Conservation (phyloP, 2,113 vertebrate genomes). For the Proterorhinus semilunaris region DNA sequence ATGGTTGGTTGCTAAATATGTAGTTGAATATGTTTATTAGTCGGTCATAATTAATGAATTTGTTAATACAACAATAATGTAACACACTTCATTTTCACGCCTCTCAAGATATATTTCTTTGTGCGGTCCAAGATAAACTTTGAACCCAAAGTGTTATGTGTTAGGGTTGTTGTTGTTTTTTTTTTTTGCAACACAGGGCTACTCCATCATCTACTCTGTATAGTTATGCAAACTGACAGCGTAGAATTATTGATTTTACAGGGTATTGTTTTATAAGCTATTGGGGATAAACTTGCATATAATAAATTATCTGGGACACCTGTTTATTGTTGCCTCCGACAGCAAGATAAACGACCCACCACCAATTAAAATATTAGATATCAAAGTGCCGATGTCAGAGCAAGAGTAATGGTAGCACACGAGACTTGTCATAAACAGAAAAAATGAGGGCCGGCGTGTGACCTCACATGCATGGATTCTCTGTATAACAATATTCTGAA, state of each 20-base stretch:
- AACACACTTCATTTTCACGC: neutral
- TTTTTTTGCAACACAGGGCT: neutral
- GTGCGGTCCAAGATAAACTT: neutral
- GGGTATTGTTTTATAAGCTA: conserved; percentile 3
- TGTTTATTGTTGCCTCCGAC: conserved; percentile 57
- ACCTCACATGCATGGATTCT: conserved; percentile 68
- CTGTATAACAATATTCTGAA: conserved; percentile 66
- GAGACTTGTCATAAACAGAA: conserved; percentile 53
- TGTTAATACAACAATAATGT: no score
- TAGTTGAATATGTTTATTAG: no score
- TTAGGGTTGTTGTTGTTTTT: no score
- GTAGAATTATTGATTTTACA: neutral
- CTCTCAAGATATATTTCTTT: neutral
- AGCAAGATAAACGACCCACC: conserved; percentile 71
- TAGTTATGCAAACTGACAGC: neutral
- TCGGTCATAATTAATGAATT: no score
- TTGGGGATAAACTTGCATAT: conserved; percentile 29
- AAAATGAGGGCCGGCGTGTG: conserved; percentile 35
- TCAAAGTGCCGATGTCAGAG: conserved; percentile 65
- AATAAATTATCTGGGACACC: conserved; percentile 39
- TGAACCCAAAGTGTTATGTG: neutral
- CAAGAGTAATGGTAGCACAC: conserved; percentile 68
- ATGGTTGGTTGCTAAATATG: no score
- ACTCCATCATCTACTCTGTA: neutral
- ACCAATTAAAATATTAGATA: conserved; percentile 75